phyloP scores from a whole-genome alignment of 2,888 invertebrate species.

The Cantharis rustica region DNA sequence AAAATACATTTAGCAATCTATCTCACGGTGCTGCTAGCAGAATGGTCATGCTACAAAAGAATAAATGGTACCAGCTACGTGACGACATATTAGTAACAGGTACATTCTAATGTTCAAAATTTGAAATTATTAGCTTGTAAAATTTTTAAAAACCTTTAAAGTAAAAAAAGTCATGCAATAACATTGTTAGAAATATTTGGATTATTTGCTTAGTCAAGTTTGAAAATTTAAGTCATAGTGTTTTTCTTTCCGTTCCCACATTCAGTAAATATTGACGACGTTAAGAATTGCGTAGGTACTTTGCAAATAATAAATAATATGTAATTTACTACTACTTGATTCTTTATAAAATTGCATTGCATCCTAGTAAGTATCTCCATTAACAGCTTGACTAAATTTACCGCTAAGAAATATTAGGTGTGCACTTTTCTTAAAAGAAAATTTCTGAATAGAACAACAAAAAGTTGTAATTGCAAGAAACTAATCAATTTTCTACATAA shows the following conservation, averaged over 20 bases:
- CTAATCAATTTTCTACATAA: constrained; percentile 14
- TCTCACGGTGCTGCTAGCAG: too few relatives aligned
- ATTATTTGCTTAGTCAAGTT: neutral
- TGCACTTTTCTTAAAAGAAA: neutral
- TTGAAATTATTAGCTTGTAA: too few relatives aligned
- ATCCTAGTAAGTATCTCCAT: neutral
- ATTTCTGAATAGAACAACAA: neutral
- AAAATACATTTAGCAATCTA: too few relatives aligned
- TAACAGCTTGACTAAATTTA: neutral
- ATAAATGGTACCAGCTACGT: too few relatives aligned
- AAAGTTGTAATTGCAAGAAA: constrained; percentile 3
- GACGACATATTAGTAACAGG: too few relatives aligned
- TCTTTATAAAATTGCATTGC: neutral
- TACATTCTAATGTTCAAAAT: too few relatives aligned
- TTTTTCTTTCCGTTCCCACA: neutral
- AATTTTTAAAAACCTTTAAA: too few relatives aligned
- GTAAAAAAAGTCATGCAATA: too few relatives aligned
- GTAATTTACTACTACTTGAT: neutral
- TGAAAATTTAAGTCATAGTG: neutral
- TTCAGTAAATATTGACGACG: neutral
- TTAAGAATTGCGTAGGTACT: neutral
- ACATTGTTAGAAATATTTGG: too few relatives aligned
- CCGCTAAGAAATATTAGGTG: neutral
- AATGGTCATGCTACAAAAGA: too few relatives aligned
- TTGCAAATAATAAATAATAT: neutral